A percentile compares a stretch with the other conserved stretches of the same genome.
These are phyloP conservation scores for Plecotus auritus DNA, from an alignment of 2,113 vertebrate genomes.

Conservation along the genomic window DNA sequence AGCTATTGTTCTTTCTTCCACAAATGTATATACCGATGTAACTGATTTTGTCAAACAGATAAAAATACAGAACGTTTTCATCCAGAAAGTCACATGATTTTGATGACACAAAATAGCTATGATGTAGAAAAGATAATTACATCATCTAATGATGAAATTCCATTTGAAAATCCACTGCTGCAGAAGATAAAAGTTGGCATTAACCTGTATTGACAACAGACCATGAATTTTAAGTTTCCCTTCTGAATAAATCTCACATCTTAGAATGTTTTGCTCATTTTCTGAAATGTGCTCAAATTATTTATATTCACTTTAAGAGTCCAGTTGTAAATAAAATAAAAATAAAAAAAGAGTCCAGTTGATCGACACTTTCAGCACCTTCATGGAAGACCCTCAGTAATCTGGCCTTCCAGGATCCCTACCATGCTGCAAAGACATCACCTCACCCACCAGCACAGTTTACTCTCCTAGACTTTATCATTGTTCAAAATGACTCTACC, in stretches of 20 bases:
- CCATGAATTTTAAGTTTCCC: background rate
- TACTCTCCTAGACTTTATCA: background rate
- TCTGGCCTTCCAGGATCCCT: background rate
- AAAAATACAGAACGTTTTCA: background rate
- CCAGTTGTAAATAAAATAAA: too few species aligned
- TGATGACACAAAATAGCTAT: background rate
- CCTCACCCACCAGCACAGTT: background rate
- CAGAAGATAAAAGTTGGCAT: background rate
- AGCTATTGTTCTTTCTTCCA: background rate
- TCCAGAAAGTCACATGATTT: background rate
- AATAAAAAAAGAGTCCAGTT: too few species aligned
- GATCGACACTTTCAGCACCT: background rate
- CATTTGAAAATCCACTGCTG: background rate
- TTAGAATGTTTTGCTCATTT: background rate
- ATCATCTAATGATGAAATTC: background rate
- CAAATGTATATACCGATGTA: background rate
- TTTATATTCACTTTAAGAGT: background rate
- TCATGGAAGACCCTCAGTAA: background rate
- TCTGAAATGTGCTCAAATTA: background rate
- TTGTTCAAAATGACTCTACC: background rate
- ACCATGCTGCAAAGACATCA: background rate
- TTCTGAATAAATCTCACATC: background rate
- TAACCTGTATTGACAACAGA: background rate
- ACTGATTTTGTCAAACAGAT: background rate
- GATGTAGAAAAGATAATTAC: background rate